Base-by-base conservation (phyloP, 2,797 vertebrate species). In the Bovichtus diacanthus region DNA sequence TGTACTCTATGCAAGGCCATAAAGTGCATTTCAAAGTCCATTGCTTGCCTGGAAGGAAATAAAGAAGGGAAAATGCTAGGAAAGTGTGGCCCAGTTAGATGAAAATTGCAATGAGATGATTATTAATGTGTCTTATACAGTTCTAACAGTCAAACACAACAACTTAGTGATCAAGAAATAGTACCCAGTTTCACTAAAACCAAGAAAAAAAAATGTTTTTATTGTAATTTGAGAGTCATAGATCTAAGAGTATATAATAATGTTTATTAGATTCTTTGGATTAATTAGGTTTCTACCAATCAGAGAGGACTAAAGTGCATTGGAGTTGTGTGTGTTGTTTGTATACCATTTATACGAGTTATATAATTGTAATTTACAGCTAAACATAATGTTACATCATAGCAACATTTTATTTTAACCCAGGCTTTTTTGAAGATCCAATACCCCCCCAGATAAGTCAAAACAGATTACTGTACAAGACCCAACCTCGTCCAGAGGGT, bases 1-100 rank as follows among this genome's bases (percentile, higher is more conserved):
- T 65, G 61, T 55, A 84, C 80, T 68, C 80, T 72, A 66, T 66
- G 78, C 85, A 83, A 76, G 82, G 74, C 76, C 71, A 60, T 12
- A 46, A 38, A 61, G 66, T 77, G 62, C 66, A 64, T 85, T 71
- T 81, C 43, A 90, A 84, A 81, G 64, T 55, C 46, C 44, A 39
- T 10, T 47, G 55, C 58, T 59, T 43, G 66, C 23, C 62, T 58
- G 13, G 36, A 54, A 58, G 19, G 16, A 55, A 64, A 78, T 46
- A 59, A 49, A 69, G 65, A 23, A 18, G 43, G 21, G 21, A 21
- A 60, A 5, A 9, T 23, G 21, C 12, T 21, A 31, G 18, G 58
- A 41, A 51, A 49, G 16, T 61, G 7, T 67, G 36, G 9, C 31
- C 16, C 6, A 34, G 16, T 58, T 34, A n/a, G 9, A 54, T 54